Conservation (phyloP, 2,113 vertebrate species). For the Lanius ludovicianus region DNA sequence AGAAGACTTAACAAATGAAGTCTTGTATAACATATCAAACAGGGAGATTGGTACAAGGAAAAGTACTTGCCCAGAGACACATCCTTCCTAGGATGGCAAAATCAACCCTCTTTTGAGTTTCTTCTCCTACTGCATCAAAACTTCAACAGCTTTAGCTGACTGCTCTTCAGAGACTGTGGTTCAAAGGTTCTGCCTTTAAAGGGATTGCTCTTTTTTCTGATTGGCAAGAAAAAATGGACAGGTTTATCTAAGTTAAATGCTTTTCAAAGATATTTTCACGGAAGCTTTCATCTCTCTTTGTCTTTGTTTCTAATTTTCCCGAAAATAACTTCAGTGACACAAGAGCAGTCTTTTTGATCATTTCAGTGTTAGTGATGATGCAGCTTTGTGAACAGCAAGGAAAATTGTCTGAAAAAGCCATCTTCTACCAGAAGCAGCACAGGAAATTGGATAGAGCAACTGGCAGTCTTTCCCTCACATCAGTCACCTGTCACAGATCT, state of each 20-base stretch:
- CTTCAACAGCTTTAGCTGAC: not conserved
- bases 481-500: not conserved
- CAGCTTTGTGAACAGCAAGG: slow-evolving; percentile 5
- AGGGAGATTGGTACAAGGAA: not conserved
- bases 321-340: slow-evolving; percentile 32
- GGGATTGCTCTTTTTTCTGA: not conserved
- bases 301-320: slow-evolving; percentile 37
- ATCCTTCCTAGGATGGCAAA: not conserved
- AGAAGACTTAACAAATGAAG: not conserved
- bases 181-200: slow-evolving; percentile 47
- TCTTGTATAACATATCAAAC: not conserved
- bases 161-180: not conserved
- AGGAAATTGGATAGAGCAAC: not conserved
- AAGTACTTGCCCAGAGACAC: not conserved
- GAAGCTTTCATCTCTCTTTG: slow-evolving; percentile 46
- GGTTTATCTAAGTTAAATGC: slow-evolving; percentile 51
- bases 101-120: not conserved
- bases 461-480: not conserved
- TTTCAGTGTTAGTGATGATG: slow-evolving; percentile 4
- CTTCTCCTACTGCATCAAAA: not conserved
- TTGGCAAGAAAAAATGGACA: slow-evolving; percentile 18
- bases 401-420: not conserved
- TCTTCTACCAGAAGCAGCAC: not conserved
- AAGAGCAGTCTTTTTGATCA: slow-evolving; percentile 46
- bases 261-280: slow-evolving; percentile 36